A percentile compares a stretch with the other conserved stretches of the same genome.
phyloP scores from a whole-genome alignment of 2,113 vertebrate genomes.

The Engystomops pustulosus region DNA sequence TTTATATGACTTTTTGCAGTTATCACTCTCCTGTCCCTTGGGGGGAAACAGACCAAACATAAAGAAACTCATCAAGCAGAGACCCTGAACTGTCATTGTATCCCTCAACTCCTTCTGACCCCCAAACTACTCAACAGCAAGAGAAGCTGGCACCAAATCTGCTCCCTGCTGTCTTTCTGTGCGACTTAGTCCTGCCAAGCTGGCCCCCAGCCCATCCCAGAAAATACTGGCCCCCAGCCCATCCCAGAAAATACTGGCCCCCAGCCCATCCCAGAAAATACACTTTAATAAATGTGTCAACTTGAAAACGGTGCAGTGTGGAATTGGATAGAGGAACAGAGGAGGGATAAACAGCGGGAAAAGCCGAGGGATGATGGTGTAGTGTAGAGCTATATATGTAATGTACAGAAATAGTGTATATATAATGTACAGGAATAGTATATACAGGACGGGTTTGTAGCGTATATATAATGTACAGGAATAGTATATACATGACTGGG shows the following conservation, averaged over 20 bases:
- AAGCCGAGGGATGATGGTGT: not conserved
- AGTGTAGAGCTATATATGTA: slow-evolving; percentile 57
- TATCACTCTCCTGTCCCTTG: too few species aligned
- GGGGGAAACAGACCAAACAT: too few species aligned
- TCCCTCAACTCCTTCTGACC: slow-evolving; percentile 17
- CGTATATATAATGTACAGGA: too few species aligned
- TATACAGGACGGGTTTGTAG: too few species aligned
- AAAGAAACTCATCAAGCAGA: too few species aligned
- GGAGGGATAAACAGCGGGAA: not conserved
- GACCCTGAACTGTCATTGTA: not conserved
- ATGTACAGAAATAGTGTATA: too few species aligned
- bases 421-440: too few species aligned
- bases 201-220: slow-evolving; percentile 65
- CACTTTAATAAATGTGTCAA: slow-evolving; percentile 45
- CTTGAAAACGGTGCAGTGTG: slow-evolving; percentile 3
- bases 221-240: slow-evolving; percentile 62
- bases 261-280: slow-evolving; percentile 66
- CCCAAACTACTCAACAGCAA: slow-evolving; percentile 46
- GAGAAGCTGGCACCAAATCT: not conserved
- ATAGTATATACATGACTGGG: too few species aligned
- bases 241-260: slow-evolving; percentile 65
- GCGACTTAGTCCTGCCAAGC: slow-evolving; percentile 40
- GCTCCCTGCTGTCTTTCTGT: slow-evolving; percentile 62
- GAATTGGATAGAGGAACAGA: not conserved
- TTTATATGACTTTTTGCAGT: too few species aligned